These are phyloP conservation scores for Drosophila mauritiana DNA, from an alignment of 1,140 invertebrate species.

Conservation along the genomic window DNA sequence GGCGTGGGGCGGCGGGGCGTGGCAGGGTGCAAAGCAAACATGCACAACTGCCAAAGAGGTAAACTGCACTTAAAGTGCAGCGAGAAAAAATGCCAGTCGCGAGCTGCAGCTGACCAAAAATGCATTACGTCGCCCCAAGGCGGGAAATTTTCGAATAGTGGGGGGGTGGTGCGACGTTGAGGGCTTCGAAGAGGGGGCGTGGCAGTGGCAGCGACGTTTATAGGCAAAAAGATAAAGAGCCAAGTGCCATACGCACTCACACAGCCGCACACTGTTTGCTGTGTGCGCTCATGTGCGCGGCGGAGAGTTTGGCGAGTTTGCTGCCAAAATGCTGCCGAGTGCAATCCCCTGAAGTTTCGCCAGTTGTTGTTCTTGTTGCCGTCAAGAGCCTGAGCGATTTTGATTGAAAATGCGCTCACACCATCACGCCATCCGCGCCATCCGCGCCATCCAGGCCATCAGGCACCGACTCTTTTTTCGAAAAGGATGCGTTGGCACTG, in stretches of 20 bases:
- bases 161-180: too few relatives aligned
- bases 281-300: slow-evolving; percentile 68
- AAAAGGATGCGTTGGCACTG: slow-evolving; percentile 40
- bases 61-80: slow-evolving; percentile 82
- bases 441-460: background rate
- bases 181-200: background rate
- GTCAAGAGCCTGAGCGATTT: slow-evolving; percentile 75
- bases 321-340: slow-evolving; percentile 75
- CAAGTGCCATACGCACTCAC: slow-evolving; percentile 61
- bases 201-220: slow-evolving; percentile 64
- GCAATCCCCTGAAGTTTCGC: slow-evolving; percentile 70
- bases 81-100: slow-evolving; percentile 78
- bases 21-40: slow-evolving; percentile 33
- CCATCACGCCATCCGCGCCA: slow-evolving; percentile 8
- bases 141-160: slow-evolving; percentile 13
- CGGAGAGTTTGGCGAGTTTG: slow-evolving; percentile 68
- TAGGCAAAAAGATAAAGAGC: slow-evolving; percentile 81
- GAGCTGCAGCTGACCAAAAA: slow-evolving; percentile 77
- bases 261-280: slow-evolving; percentile 59
- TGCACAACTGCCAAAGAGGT: slow-evolving; percentile 70
- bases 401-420: slow-evolving; percentile 76
- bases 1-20: background rate
- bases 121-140: slow-evolving; percentile 69
- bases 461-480: slow-evolving; percentile 2
- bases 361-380: slow-evolving; percentile 38